These are phyloP conservation scores for Hybognathus amarus DNA, from an alignment of 2,797 vertebrate species.

Conservation along the genomic window DNA sequence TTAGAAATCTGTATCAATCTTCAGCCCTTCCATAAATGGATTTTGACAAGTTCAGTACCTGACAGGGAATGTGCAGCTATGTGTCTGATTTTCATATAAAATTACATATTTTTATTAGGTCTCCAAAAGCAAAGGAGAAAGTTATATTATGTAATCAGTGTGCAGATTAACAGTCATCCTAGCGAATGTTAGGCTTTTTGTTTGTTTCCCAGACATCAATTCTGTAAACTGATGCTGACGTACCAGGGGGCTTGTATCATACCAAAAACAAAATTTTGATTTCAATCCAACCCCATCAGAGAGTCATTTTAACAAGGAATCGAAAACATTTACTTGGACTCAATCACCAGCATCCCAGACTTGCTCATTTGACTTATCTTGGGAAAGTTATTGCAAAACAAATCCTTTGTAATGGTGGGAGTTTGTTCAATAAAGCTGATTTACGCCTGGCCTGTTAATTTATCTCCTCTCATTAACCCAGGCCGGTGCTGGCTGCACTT, in stretches of 20 bases:
- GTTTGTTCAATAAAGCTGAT: constrained; percentile 64
- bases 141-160: too few relatives aligned
- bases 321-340: constrained; percentile 38
- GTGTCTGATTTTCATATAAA: not conserved
- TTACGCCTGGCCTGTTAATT: constrained; percentile 61
- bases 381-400: constrained; percentile 61
- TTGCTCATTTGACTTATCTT: constrained; percentile 47
- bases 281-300: constrained; percentile 13
- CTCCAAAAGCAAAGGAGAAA: not conserved
- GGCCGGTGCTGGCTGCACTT: constrained; percentile 69
- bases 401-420: constrained; percentile 59
- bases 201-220: too few relatives aligned
- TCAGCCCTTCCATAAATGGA: not conserved
- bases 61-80: not conserved
- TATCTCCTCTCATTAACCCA: constrained; percentile 67
- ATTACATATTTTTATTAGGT: not conserved
- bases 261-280: not conserved
- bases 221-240: not conserved
- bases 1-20: not conserved
- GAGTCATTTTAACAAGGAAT: constrained; percentile 6
- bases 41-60: not conserved
- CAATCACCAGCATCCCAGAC: constrained; percentile 43
- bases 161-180: not conserved
- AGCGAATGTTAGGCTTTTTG: not conserved
- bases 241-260: not conserved